Evolutionary conservation across 1,140 invertebrate genomes (phyloP), one percentile per base, ranked within the genome.

Genomic region (Formica exsecta): DNA sequence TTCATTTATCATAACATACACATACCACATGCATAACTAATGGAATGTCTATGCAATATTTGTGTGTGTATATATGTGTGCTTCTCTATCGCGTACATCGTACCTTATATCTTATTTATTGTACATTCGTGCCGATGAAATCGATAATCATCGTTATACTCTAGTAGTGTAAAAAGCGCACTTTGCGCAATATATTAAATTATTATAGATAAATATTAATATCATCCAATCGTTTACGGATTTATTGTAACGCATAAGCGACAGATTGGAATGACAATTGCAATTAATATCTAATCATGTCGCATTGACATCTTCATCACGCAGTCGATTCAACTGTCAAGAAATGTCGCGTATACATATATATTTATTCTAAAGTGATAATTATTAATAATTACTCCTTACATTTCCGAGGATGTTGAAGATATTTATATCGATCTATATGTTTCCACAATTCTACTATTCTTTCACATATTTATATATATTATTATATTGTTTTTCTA

Each of bases 161-260:
- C 44, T 38, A 54, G 32, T 59, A 44, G 36, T 2, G 6, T 41
- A 22, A 51, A 68, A 22, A 54, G n/a, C 32, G 13, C 48, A 22
- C n/a, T 64, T 16, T 41, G 22, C 32, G 25, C 16, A 44, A 25
- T 62, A 7, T 22, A 54, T 81, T 71, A 29, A 70, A 59, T 41
- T 51, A 64, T n/a, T 48, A 48, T 41, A 59, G 48, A 80, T 81
- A 70, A 70, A 80, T 57, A 36, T n/a, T 81, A 61, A 81, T 73
- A 4, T 61, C 54, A 44, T 19, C 41, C 38, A 25, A 44, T 4
- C 22, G 51, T 38, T 25, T 36, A 73, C 3, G 38, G 22, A 61
- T 81, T 73, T 81, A 81, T 44, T 59, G 19, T 36, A 73, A 81
- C 38, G 3, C 25, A 22, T 22, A 59, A 61, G 59, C 19, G 66